phyloP scores from a whole-genome alignment of 2,888 invertebrate genomes.

The Agrotis exclamationis region DNA sequence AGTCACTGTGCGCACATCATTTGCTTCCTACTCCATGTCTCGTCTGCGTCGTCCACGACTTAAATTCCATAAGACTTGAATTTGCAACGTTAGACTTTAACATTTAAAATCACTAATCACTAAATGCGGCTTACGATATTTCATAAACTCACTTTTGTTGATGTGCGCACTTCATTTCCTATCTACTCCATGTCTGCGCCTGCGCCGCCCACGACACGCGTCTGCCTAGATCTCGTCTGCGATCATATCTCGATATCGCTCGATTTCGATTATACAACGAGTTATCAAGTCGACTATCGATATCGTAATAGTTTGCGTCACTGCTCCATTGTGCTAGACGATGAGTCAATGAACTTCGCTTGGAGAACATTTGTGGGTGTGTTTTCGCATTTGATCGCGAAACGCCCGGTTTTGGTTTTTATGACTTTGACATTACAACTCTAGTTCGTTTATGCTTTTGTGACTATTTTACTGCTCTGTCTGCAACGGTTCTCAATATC shows the following conservation, averaged over 20 bases:
- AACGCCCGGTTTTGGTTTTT: neutral
- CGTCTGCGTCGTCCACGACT: neutral
- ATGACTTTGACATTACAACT: neutral
- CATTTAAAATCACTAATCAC: neutral
- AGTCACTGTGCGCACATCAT: conserved; percentile 14
- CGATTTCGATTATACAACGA: conserved; percentile 81
- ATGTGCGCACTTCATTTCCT: conserved; percentile 43
- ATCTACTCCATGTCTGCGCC: conserved; percentile 40
- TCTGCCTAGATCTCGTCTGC: conserved; percentile 63
- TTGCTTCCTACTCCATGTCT: conserved; percentile 24
- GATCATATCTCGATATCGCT: conserved; percentile 76
- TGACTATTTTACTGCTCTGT: neutral
- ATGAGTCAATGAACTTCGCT: conserved; percentile 70
- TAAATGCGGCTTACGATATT: neutral
- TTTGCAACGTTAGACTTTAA: neutral
- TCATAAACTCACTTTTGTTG: neutral
- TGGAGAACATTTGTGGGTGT: conserved; percentile 46
- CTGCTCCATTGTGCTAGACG: conserved; percentile 66
- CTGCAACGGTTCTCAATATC: neutral
- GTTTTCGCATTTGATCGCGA: conserved; percentile 40
- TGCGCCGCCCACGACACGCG: conserved; percentile 76
- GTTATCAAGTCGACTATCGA: conserved; percentile 72
- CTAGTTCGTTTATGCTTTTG: too few relatives aligned
- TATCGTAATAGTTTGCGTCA: conserved; percentile 77
- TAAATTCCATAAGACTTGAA: neutral